These are phyloP conservation scores for Stenodema calcarata DNA, from an alignment of 2,888 invertebrate genomes.

Conservation along the genomic window DNA sequence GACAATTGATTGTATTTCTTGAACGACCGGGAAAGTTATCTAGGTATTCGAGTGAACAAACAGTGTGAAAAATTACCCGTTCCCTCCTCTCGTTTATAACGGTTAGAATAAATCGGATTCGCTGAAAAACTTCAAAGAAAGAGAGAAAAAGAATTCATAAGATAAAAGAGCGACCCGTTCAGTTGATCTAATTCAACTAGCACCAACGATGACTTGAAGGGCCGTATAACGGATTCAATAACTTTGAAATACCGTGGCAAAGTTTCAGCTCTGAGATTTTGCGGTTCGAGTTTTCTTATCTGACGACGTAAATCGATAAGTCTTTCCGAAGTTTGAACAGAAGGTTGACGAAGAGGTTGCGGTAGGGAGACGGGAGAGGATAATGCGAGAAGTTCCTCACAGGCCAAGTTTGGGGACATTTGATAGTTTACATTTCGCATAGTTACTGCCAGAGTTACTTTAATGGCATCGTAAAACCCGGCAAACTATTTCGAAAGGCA, in stretches of 20 bases:
- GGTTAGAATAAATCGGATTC: no score
- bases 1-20: no score
- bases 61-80: no score
- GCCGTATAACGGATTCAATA: conserved; percentile 7
- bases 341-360: background rate
- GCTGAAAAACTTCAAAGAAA: background rate
- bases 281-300: conserved; percentile 3
- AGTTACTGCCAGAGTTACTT: background rate
- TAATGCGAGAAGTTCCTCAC: background rate
- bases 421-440: background rate
- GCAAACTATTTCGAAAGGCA: background rate
- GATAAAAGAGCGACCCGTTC: background rate
- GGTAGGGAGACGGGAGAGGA: background rate
- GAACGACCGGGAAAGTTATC: no score
- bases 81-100: no score
- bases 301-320: background rate
- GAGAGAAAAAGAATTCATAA: background rate
- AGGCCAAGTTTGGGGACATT: background rate
- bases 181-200: background rate
- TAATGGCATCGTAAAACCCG: background rate
- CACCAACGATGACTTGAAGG: background rate
- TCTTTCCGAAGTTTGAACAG: background rate
- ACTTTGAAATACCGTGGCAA: conserved; percentile 5
- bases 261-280: background rate
- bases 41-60: no score